Percentiles rank a stretch among this genome's conserved stretches.
These are phyloP conservation scores for Chrysogorgia sp. DNA, from an alignment of 92 coral and sea anemone genomes.

Conservation along the genomic window DNA sequence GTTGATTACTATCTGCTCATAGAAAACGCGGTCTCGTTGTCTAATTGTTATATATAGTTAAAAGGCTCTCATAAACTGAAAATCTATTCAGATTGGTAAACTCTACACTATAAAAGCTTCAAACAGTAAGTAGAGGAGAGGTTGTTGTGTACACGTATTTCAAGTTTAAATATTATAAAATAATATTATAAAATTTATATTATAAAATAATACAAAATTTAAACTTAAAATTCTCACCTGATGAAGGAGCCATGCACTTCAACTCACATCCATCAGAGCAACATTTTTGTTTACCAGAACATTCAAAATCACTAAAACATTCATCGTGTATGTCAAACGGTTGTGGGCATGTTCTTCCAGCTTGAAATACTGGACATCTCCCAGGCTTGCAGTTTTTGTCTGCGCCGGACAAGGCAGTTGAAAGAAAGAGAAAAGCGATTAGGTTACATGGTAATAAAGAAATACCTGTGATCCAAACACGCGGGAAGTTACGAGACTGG, in stretches of 20 bases:
- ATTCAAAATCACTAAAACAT: conserved; percentile 29
- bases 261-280: conserved; percentile 44
- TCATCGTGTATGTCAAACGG: conserved; percentile 35
- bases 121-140: no score
- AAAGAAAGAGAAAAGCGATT: conserved; percentile 8
- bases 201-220: background rate
- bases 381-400: conserved; percentile 39
- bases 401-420: conserved; percentile 15
- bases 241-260: conserved; percentile 28
- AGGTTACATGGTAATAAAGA: background rate
- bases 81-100: no score
- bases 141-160: no score
- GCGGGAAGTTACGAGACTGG: no score
- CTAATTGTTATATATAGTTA: no score
- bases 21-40: no score
- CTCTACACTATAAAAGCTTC: no score
- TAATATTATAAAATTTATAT: background rate
- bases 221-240: conserved; percentile 11
- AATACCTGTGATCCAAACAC: background rate
- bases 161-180: background rate
- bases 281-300: conserved; percentile 34
- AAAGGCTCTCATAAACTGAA: no score
- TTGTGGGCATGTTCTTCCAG: conserved; percentile 34
- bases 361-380: conserved; percentile 42
- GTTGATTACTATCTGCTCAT: no score